These are phyloP conservation scores for Sminthurides aquaticus DNA, from an alignment of 2,888 invertebrate genomes.

Conservation along the genomic window DNA sequence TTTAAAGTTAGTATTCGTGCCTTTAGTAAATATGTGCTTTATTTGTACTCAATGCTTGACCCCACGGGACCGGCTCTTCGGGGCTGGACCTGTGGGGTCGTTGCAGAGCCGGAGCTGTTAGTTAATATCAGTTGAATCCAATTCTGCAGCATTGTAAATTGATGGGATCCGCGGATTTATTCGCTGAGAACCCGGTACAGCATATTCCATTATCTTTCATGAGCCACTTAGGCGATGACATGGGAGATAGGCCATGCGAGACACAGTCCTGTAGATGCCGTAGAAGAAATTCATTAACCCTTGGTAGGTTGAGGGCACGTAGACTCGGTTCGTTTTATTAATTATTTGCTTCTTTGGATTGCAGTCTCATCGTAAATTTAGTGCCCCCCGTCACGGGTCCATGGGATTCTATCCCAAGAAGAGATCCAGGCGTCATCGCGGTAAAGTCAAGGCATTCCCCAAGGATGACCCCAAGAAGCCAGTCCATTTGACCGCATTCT, in stretches of 20 bases:
- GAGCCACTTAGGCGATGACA: conserved; percentile 39
- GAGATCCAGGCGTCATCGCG: conserved; percentile 89
- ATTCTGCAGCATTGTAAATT: conserved; percentile 39
- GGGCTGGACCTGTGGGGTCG: conserved; percentile 27
- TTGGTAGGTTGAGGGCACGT: too few species aligned
- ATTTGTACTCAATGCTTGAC: conserved; percentile 39
- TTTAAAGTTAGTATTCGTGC: too few species aligned
- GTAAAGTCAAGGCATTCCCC: conserved; percentile 99
- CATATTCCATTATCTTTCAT: conserved; percentile 43
- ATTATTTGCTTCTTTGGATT: conserved; percentile 48
- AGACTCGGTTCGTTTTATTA: conserved; percentile 13
- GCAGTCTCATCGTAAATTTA: conserved; percentile 99
- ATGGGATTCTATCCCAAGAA: conserved; percentile 99
- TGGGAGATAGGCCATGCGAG: conserved; percentile 42
- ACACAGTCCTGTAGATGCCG: conserved; percentile 36
- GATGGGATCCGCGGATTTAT: conserved; percentile 28
- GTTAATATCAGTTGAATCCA: conserved; percentile 37
- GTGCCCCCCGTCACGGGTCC: conserved; percentile 98
- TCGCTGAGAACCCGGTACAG: conserved; percentile 35
- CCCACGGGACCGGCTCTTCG: conserved; percentile 26
- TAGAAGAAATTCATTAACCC: too few species aligned
- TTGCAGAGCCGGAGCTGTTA: conserved; percentile 37
- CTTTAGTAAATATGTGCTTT: too few species aligned
- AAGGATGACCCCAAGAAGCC: conserved; percentile 95
- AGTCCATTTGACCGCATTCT: conserved; percentile 93